Percentiles rank a stretch among this genome's conserved stretches.
Conservation (phyloP, 2,888 invertebrate genomes). For the Nezara viridula region DNA sequence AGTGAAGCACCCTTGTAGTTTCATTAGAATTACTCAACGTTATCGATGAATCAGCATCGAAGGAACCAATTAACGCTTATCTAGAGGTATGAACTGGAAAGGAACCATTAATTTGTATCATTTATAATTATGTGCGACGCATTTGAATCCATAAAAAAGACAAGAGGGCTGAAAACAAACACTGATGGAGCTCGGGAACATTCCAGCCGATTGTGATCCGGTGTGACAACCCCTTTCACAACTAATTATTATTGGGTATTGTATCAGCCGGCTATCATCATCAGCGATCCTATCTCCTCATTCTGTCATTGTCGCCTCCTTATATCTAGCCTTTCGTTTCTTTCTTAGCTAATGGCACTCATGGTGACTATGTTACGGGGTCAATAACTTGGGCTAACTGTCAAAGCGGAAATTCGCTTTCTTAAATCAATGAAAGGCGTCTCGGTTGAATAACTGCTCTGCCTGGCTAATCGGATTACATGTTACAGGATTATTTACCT, state of each 20-base stretch:
- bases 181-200: not conserved
- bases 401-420: conserved; percentile 31
- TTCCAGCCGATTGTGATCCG: conserved; percentile 37
- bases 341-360: conserved; percentile 21
- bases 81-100: not conserved
- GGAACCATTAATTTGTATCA: conserved; percentile 13
- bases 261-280: conserved; percentile 34
- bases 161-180: not conserved
- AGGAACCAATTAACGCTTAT: conserved; percentile 20
- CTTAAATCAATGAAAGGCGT: conserved; percentile 28
- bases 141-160: conserved; percentile 37
- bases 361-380: conserved; percentile 16
- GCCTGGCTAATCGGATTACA: not conserved
- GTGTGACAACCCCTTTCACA: conserved; percentile 6
- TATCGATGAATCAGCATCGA: not conserved
- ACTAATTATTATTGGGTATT: conserved; percentile 25
- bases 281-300: conserved; percentile 6
- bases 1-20: conserved; percentile 8
- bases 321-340: conserved; percentile 14
- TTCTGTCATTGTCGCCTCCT: conserved; percentile 18
- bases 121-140: conserved; percentile 29
- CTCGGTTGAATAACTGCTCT: not conserved
- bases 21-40: not conserved
- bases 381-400: conserved; percentile 25
- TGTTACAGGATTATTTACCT: not conserved